Percentiles rank a stretch among this genome's conserved stretches.
Conservation (phyloP, 1,140 invertebrate genomes). For the Pachypsylla venusta region DNA sequence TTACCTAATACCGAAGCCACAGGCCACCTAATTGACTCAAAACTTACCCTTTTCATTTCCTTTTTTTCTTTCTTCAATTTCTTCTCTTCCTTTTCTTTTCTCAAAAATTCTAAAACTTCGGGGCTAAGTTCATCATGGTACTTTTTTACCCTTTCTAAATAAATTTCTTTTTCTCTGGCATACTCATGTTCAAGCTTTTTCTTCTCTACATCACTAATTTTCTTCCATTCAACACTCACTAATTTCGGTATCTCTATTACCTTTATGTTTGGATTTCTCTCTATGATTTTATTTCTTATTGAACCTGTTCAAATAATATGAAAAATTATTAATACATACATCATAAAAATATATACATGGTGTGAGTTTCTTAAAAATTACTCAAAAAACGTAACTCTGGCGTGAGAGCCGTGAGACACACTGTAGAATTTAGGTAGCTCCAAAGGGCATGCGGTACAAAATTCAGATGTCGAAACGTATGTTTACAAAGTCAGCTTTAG, state of each 20-base stretch:
- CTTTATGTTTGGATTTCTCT: background rate
- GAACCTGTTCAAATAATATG: too few species aligned
- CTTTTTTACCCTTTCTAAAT: background rate
- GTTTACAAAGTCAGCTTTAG: too few species aligned
- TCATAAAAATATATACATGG: too few species aligned
- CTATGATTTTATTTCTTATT: conserved; percentile 4
- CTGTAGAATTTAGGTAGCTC: too few species aligned
- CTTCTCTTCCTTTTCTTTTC: background rate
- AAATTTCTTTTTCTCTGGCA: conserved; percentile 4
- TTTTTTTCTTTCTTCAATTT: conserved; percentile 1
- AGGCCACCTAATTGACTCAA: background rate
- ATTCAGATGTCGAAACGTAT: too few species aligned
- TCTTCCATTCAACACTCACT: background rate
- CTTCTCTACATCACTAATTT: background rate
- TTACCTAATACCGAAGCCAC: too few species aligned
- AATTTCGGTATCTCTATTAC: background rate
- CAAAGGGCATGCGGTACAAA: too few species aligned
- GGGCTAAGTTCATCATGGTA: background rate
- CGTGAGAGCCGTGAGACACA: too few species aligned
- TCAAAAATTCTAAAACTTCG: background rate
- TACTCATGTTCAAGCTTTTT: background rate
- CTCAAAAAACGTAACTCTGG: too few species aligned
- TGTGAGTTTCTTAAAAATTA: too few species aligned
- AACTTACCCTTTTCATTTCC: conserved; percentile 1
- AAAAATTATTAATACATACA: too few species aligned